Base-by-base conservation (phyloP, 2,113 vertebrate species). In the Numida meleagris region DNA sequence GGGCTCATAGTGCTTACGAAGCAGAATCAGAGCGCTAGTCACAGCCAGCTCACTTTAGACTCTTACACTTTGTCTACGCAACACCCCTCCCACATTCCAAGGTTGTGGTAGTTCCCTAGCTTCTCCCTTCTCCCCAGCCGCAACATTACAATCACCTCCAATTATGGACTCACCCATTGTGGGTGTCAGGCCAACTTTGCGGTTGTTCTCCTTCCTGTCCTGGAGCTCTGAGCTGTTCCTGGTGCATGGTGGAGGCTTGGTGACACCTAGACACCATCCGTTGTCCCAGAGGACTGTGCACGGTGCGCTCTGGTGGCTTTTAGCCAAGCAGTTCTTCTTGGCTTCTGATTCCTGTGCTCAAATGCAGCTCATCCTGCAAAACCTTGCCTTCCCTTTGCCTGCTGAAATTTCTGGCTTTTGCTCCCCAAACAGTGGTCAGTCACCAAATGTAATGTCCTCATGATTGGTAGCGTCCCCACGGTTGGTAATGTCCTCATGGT, bases 1-100 rank as follows among this genome's bases (percentile, higher is more conserved):
- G 1, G 14, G 31, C 42, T 58, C 71, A 51, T 38, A 33, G 38
- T 2, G 40, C 70, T 89, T 82, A 7, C 0, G 2, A 73, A 86
- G 63, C 80, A 40, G n/a, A 86, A 23, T 48, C 67, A 42, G 2
- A 1, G 14, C 0, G 0, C 67, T 58, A 29, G 38, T 65, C 82
- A 71, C 46, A 36, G 29, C 24, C 38, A 67, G 38, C 34, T 71
- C 9, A 4, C 12, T 11, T 58, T 43, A 46, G 38, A 15, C 14
- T 59, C 57, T 8, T 14, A 48, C 57, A 33, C 36, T 84, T 58
- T 51, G 79, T 31, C 77, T 55, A 6, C 1, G 1, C 0, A 1
- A 61, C 8, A 16, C 10, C n/a, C n/a, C 23, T 73, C 31, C 43
- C 40, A 72, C 59, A 65, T 80, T 18, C 18, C 13, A 12, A 48